These are phyloP conservation scores for Callosobruchus maculatus DNA, from an alignment of 2,888 invertebrate species.

Conservation along the genomic window DNA sequence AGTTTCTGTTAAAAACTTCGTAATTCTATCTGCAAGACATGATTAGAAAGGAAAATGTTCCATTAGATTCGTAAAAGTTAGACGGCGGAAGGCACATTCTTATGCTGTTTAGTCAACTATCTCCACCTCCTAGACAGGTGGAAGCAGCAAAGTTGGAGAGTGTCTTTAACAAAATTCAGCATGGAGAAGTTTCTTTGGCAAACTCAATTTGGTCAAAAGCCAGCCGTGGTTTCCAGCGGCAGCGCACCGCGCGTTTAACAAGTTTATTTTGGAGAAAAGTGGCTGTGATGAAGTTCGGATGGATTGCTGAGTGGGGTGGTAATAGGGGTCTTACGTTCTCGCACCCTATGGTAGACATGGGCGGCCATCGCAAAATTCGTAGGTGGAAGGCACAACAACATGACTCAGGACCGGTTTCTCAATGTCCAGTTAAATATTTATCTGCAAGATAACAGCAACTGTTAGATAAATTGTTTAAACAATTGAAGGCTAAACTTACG, in stretches of 20 bases:
- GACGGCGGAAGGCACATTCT: not conserved
- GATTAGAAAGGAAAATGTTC: not conserved
- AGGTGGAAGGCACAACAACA: no score
- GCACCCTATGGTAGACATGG: no score
- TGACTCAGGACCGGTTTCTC: no score
- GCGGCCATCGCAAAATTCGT: no score
- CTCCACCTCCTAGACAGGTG: not conserved
- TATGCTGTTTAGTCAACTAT: not conserved
- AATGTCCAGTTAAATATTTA: no score
- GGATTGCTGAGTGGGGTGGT: not conserved
- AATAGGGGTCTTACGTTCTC: not conserved
- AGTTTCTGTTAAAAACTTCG: not conserved
- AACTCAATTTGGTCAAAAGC: not conserved
- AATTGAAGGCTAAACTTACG: no score
- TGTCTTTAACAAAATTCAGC: not conserved
- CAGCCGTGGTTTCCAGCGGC: not conserved
- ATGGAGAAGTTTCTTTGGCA: not conserved
- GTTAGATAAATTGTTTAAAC: no score
- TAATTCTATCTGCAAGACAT: not conserved
- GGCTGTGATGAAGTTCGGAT: not conserved
- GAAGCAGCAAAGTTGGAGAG: not conserved
- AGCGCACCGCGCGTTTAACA: not conserved
- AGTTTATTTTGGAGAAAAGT: not conserved
- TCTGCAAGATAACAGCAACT: no score
- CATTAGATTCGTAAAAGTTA: not conserved